Base-by-base conservation (phyloP, 1,140 invertebrate genomes). In the Musca vetustissima region DNA sequence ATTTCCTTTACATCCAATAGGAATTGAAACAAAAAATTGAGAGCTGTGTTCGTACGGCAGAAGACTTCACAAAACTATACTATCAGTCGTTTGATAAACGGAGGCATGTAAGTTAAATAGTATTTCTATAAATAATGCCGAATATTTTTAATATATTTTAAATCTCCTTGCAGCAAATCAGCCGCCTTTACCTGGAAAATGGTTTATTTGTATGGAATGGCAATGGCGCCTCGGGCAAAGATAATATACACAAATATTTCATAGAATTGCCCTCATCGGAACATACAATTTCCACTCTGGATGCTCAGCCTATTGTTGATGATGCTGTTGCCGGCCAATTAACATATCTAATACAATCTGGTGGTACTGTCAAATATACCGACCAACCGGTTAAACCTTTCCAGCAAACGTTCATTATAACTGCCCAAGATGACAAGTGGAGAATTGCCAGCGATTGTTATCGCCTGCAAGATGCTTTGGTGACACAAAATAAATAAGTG, bases 141-240 rank as follows among this genome's bases (percentile, higher is more conserved):
- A 28, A 3, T 48, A 3, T 22, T 48, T 48, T 52, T 22, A 28
- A n/a, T n/a, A n/a, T n/a, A n/a, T n/a, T 47, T 21, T 50, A 68
- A 68, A 3, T 28, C 28, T 28, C 28, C 67, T 85, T 85, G 32
- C 75, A 92, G 90, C 77, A 89, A 73, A 88, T 94, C 72, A 87
- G 88, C 0, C 90, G 90, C 73, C 81, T 95, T 21, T 96, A 95
- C 74, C 78, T 94, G 72, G 91, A 94, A 53, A 88, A 87, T 25
- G 93, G 89, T n/a, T 83, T 89, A 22, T 82, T 95, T 55, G 89
- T 93, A 25, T 96, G 93, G 93, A 95, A 95, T 85, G 94, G 94
- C 36, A 93, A 93, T 84, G 87, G 88, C 19, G 85, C 89, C 0
- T 87, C 83, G 70, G 92, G 92, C 8, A 89, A 87, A 75, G 89